Percentiles rank a stretch among this genome's conserved stretches.
Evolutionary conservation across 92 coral and sea anemone species (phyloP).

Genomic region (Porites rus): DNA sequence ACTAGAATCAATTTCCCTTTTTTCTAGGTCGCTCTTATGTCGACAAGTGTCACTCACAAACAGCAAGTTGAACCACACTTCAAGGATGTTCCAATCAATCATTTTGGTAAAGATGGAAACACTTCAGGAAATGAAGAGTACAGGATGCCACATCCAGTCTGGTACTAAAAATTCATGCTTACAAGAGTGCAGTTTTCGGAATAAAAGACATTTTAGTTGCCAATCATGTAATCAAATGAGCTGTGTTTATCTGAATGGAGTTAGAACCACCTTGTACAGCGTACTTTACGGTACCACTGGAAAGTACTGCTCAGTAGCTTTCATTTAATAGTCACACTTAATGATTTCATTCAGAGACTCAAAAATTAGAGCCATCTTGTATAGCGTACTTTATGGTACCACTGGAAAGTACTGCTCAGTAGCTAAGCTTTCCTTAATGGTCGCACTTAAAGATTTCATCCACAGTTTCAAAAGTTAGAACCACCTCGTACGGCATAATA

Average conservation of each 20-base stretch:
- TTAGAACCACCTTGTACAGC: too few relatives aligned
- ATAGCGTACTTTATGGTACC: too few relatives aligned
- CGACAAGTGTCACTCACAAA: slow-evolving; percentile 18
- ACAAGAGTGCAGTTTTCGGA: too few relatives aligned
- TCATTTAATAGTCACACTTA: neutral
- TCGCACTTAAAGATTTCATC: neutral
- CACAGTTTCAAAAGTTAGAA: too few relatives aligned
- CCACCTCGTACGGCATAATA: neutral
- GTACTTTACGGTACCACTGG: neutral
- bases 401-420: too few relatives aligned
- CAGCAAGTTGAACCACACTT: neutral
- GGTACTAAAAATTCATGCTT: slow-evolving; percentile 42
- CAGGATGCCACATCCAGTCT: slow-evolving; percentile 85
- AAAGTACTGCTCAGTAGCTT: slow-evolving; percentile 9
- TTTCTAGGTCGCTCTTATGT: slow-evolving; percentile 28
- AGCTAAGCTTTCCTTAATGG: neutral
- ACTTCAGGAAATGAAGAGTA: slow-evolving; percentile 54
- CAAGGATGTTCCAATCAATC: slow-evolving; percentile 28
- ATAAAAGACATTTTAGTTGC: too few relatives aligned
- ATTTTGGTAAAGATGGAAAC: slow-evolving; percentile 46
- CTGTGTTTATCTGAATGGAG: too few relatives aligned
- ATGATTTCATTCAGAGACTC: neutral
- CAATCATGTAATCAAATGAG: too few relatives aligned
- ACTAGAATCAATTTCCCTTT: neutral
- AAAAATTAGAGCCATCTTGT: neutral